A percentile compares a stretch with the other conserved stretches of the same genome.
phyloP scores from a whole-genome alignment of 2,888 invertebrate species.

The Sarcophaga caerulescens region DNA sequence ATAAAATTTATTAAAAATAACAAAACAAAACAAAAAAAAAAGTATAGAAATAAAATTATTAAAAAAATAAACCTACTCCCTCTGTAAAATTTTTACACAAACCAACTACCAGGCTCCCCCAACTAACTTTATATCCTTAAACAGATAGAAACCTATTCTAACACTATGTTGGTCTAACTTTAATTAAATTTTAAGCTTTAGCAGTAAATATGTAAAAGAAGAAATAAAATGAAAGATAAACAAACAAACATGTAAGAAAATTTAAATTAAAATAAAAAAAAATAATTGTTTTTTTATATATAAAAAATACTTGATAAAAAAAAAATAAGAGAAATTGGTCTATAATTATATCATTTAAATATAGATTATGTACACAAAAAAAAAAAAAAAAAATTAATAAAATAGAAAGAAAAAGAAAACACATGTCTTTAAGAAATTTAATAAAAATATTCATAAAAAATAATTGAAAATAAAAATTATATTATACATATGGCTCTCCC shows the following conservation, averaged over 20 bases:
- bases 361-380: not conserved
- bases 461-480: conserved; percentile 33
- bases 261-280: conserved; percentile 23
- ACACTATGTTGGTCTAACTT: conserved; percentile 20
- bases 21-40: conserved; percentile 16
- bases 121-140: not conserved
- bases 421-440: conserved; percentile 36
- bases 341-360: not conserved
- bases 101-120: not conserved
- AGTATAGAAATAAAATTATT: too few relatives aligned
- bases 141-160: not conserved
- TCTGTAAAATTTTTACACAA: conserved; percentile 50
- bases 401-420: not conserved
- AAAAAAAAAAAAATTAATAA: not conserved
- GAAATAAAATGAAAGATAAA: conserved; percentile 2
- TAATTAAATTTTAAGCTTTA: conserved; percentile 52
- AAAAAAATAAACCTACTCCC: too few relatives aligned
- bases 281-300: not conserved
- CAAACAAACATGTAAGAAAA: conserved; percentile 38
- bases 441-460: conserved; percentile 41
- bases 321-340: not conserved
- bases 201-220: not conserved
- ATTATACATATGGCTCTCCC: conserved; percentile 35
- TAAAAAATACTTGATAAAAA: not conserved
- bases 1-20: not conserved